Percentiles rank a stretch among this genome's conserved stretches.
These are phyloP conservation scores for Poeciliopsis turrubarensis DNA, from an alignment of 2,113 vertebrate species.

Conservation along the genomic window DNA sequence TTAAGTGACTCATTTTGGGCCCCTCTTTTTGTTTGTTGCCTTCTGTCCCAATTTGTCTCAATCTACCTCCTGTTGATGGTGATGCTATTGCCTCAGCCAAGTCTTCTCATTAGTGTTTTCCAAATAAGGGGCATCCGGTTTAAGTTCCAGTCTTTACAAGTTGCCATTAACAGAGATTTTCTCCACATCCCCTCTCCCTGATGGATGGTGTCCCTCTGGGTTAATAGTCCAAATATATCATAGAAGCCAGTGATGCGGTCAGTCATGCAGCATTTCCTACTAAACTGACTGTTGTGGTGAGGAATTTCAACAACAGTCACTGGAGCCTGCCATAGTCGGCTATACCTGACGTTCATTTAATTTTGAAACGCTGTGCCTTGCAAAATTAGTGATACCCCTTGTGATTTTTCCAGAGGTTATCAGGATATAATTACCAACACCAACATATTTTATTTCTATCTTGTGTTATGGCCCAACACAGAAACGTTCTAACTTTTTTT, in stretches of 20 bases:
- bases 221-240: slow-evolving; percentile 48
- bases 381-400: neutral
- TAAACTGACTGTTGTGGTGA: slow-evolving; percentile 47
- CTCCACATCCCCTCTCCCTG: slow-evolving; percentile 17
- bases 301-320: slow-evolving; percentile 25
- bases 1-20: slow-evolving; percentile 30
- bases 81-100: slow-evolving; percentile 50
- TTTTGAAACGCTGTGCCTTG: neutral
- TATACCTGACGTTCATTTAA: slow-evolving; percentile 29
- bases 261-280: slow-evolving; percentile 47
- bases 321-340: neutral
- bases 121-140: slow-evolving; percentile 79
- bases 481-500: neutral
- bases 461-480: neutral
- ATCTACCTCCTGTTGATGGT: slow-evolving; percentile 25
- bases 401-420: neutral
- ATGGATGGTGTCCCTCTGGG: slow-evolving; percentile 38
- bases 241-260: slow-evolving; percentile 35
- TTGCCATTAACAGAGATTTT: slow-evolving; percentile 58
- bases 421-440: neutral
- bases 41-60: slow-evolving; percentile 28
- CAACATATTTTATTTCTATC: neutral
- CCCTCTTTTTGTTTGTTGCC: slow-evolving; percentile 6
- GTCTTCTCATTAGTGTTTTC: slow-evolving; percentile 62
- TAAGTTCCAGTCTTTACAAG: slow-evolving; percentile 53